These are phyloP conservation scores for Aramus guarauna DNA, from an alignment of 2,113 vertebrate species.

Conservation along the genomic window DNA sequence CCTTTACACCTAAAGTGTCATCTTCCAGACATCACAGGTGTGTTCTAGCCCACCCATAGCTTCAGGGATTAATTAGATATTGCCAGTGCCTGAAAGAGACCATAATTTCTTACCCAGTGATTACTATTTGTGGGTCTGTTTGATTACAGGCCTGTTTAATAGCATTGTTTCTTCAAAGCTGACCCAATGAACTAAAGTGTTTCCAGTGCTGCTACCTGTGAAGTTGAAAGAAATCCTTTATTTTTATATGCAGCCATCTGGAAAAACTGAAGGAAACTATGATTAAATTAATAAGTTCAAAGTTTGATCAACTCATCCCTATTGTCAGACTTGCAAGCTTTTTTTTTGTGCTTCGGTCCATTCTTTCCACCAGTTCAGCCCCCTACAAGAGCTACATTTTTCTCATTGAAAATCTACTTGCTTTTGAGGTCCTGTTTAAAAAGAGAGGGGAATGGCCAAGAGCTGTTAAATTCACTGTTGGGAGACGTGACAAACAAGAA, in stretches of 20 bases:
- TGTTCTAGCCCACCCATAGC: not conserved
- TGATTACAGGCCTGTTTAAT: constrained; percentile 22
- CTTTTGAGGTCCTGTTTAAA: not conserved
- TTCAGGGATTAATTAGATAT: not conserved
- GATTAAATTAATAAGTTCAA: not conserved
- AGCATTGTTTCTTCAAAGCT: constrained; percentile 3
- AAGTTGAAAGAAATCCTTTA: not conserved
- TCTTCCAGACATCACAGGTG: not conserved
- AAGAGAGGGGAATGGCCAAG: not conserved
- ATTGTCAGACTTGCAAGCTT: not conserved
- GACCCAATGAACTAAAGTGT: not conserved
- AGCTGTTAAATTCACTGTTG: not conserved
- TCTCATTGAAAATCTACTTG: not conserved
- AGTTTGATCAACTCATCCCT: not conserved
- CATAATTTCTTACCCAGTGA: not conserved
- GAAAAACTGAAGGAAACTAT: not conserved
- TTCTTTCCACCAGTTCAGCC: not conserved
- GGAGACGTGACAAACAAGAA: not conserved
- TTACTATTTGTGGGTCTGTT: not conserved
- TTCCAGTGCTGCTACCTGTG: not conserved
- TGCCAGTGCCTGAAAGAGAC: not conserved
- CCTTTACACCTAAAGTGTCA: not conserved
- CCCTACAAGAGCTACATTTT: not conserved
- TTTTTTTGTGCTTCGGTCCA: not conserved
- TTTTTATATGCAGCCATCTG: not conserved